phyloP scores from a whole-genome alignment of 2,113 vertebrate genomes.

The Ictidomys tridecemlineatus region DNA sequence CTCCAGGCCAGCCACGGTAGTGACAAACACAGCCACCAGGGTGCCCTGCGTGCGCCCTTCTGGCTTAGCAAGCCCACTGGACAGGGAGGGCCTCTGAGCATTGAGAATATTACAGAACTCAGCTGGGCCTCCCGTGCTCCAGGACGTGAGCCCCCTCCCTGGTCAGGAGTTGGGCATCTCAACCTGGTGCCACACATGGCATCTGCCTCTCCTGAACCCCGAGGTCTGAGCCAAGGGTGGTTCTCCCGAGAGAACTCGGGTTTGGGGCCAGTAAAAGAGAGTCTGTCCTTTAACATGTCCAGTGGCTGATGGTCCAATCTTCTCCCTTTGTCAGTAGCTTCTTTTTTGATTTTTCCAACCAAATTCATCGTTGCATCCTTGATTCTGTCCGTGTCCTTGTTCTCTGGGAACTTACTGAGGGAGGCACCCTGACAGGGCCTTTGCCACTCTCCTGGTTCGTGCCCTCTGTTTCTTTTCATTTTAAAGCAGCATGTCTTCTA shows the following conservation, averaged over 20 bases:
- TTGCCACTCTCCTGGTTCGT: neutral
- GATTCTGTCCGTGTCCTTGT: neutral
- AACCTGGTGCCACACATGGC: neutral
- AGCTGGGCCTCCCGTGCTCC: neutral
- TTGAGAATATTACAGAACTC: too few species aligned
- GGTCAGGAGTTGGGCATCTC: neutral
- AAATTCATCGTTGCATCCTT: neutral
- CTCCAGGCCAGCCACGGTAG: neutral
- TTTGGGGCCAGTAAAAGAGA: conserved; percentile 10
- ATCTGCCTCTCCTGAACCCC: neutral
- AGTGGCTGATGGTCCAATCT: conserved; percentile 5
- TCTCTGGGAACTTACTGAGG: neutral
- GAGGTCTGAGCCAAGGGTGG: neutral
- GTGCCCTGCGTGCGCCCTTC: neutral
- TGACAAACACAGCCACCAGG: neutral
- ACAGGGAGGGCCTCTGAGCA: neutral
- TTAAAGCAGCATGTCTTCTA: neutral
- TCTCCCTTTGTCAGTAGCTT: neutral
- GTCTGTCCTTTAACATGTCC: neutral
- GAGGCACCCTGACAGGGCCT: neutral
- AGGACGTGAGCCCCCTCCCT: neutral
- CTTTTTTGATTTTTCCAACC: neutral
- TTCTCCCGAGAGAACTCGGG: neutral
- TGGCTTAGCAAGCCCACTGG: neutral
- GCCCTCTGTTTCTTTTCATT: neutral